These are phyloP conservation scores for Drosophila saltans DNA, from an alignment of 1,140 invertebrate genomes.

Conservation along the genomic window DNA sequence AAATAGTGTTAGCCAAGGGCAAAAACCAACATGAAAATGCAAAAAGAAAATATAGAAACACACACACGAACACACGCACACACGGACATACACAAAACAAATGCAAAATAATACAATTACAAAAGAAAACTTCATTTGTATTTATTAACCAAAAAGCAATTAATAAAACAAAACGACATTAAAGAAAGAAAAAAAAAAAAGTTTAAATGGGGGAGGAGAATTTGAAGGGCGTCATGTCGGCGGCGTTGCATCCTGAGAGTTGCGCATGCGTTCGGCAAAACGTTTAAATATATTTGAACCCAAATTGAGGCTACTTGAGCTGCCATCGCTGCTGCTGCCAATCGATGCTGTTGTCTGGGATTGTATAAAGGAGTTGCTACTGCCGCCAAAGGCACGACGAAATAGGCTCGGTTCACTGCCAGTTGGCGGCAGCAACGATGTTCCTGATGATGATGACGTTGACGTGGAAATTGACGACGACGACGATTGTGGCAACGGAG, in stretches of 20 bases:
- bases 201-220: neutral
- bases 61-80: too few relatives aligned
- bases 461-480: too few relatives aligned
- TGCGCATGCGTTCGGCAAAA: slow-evolving; percentile 76
- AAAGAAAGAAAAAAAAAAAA: slow-evolving; percentile 12
- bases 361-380: slow-evolving; percentile 41
- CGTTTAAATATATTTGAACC: slow-evolving; percentile 80
- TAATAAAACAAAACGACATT: slow-evolving; percentile 39
- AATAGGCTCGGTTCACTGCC: slow-evolving; percentile 63
- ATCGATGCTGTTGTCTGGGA: slow-evolving; percentile 49
- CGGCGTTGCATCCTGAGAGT: slow-evolving; percentile 48
- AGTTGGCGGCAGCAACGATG: slow-evolving; percentile 18
- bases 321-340: slow-evolving; percentile 48
- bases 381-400: slow-evolving; percentile 71
- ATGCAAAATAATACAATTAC: slow-evolving; percentile 44
- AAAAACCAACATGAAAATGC: neutral
- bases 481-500: neutral
- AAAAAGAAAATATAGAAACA: neutral
- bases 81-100: neutral
- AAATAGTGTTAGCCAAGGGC: slow-evolving; percentile 15
- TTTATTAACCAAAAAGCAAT: slow-evolving; percentile 74
- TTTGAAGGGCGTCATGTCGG: neutral
- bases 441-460: slow-evolving; percentile 20
- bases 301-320: slow-evolving; percentile 60
- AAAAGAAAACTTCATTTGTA: slow-evolving; percentile 51